Base-by-base conservation (phyloP, 2,888 invertebrate species). In the Ectemnius cavifrons region DNA sequence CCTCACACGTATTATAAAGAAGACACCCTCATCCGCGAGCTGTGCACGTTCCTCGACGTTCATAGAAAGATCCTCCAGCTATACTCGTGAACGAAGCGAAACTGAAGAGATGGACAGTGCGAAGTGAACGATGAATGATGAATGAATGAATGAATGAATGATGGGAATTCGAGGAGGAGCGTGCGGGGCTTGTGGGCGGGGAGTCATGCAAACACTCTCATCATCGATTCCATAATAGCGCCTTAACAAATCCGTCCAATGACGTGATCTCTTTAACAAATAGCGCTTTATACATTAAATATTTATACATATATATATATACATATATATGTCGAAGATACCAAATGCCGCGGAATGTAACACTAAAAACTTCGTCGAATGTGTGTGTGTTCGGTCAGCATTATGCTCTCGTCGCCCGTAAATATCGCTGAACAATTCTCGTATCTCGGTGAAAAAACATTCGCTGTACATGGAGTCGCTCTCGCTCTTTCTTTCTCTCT, bases 361-460 rank as follows among this genome's bases (percentile, higher is more conserved):
- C 67, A 71, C 71, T 75, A 79, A 79, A 79, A 71, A 75, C 64
- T 52, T 27, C 67, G 37, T 20, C 20, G 58, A 58, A 20, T 20
- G 58, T 37, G 37, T 37, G 37, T 37, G 37, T 37, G 37, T 37
- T 37, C 37, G 37, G 37, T 37, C 37, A 37, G 37, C 37, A 37
- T 37, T 37, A 37, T 37, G 37, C 37, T 37, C 37, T 37, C 37
- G 37, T 37, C 37, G 37, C 37, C 37, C 37, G 37, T 11, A 37
- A 37, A 37, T 11, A 11, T 37, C 37, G 37, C 37, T 37, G 37
- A 37, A 37, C 37, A 37, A 37, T 8, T 64, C 16, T 65, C 67
- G 63, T 60, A 73, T 37, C 71, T 47, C 71, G 47, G 71, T 81
- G 81, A 81, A 81, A 73, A 81, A 81, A 83, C 74, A 69, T 60